Evolutionary conservation across 2,888 invertebrate genomes (phyloP).

Genomic region (Halictus quadricinctus): DNA sequence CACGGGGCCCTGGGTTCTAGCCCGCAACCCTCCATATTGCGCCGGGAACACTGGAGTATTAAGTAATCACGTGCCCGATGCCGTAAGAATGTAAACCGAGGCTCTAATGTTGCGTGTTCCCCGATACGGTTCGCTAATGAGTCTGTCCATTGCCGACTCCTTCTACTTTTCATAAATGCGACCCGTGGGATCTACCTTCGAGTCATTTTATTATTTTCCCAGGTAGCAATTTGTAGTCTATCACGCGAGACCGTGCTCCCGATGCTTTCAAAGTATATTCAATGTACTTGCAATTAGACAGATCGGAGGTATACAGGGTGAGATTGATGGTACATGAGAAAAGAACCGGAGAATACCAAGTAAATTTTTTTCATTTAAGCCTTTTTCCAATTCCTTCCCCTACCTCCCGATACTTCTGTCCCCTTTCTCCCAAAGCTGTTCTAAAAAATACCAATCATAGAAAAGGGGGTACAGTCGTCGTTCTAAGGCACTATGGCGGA

Average conservation of each 20-base stretch:
- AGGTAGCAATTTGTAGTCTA: not conserved
- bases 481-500: too few relatives aligned
- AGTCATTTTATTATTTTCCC: not conserved
- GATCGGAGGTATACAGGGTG: not conserved
- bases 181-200: not conserved
- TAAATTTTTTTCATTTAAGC: too few relatives aligned
- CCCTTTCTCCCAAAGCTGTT: too few relatives aligned
- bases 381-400: too few relatives aligned
- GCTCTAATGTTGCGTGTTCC: conserved; percentile 6
- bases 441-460: too few relatives aligned
- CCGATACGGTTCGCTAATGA: not conserved
- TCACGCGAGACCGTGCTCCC: not conserved
- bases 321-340: not conserved
- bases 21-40: conserved; percentile 10
- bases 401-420: too few relatives aligned
- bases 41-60: conserved; percentile 18
- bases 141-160: not conserved
- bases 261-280: not conserved
- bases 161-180: not conserved
- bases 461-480: too few relatives aligned
- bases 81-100: not conserved
- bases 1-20: not conserved
- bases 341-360: too few relatives aligned
- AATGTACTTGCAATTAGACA: not conserved
- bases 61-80: conserved; percentile 19